A percentile compares a stretch with the other conserved stretches of the same genome.
Conservation (phyloP, 2,888 invertebrate species). For the Dicyrtomina minuta region DNA sequence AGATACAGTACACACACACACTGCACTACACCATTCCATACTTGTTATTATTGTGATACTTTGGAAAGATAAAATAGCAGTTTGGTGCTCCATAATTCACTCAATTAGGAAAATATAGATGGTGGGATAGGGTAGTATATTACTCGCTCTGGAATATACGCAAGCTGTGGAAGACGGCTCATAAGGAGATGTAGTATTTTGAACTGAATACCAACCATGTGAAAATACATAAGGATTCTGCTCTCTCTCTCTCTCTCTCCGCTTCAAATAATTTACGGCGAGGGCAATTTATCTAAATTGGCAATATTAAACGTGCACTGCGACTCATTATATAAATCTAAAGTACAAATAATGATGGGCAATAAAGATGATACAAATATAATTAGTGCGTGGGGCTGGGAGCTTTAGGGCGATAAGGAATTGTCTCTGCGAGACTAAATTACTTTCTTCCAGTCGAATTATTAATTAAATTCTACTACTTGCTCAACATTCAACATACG, state of each 20-base stretch:
- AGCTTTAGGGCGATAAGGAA: conserved; percentile 3
- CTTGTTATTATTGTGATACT: too few relatives aligned
- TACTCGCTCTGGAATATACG: too few relatives aligned
- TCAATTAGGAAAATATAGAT: too few relatives aligned
- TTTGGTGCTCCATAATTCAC: too few relatives aligned
- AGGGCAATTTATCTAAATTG: conserved; percentile 24
- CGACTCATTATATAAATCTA: conserved; percentile 2
- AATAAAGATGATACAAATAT: conserved; percentile 26
- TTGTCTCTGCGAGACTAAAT: conserved; percentile 9
- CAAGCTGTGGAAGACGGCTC: too few relatives aligned
- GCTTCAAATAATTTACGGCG: conserved; percentile 11
- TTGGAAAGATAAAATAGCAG: too few relatives aligned
- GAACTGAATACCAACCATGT: background rate
- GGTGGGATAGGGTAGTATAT: too few relatives aligned
- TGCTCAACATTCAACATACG: background rate
- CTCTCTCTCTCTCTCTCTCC: background rate
- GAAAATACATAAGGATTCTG: background rate
- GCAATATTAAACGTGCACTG: conserved; percentile 11
- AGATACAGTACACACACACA: too few relatives aligned
- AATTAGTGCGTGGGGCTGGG: conserved; percentile 3
- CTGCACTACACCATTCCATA: too few relatives aligned
- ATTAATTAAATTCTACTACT: conserved; percentile 12
- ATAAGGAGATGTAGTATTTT: too few relatives aligned
- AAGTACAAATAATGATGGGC: conserved; percentile 13
- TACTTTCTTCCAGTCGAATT: conserved; percentile 23